Conservation (phyloP, 2,113 vertebrate species). For the Labeo catla region DNA sequence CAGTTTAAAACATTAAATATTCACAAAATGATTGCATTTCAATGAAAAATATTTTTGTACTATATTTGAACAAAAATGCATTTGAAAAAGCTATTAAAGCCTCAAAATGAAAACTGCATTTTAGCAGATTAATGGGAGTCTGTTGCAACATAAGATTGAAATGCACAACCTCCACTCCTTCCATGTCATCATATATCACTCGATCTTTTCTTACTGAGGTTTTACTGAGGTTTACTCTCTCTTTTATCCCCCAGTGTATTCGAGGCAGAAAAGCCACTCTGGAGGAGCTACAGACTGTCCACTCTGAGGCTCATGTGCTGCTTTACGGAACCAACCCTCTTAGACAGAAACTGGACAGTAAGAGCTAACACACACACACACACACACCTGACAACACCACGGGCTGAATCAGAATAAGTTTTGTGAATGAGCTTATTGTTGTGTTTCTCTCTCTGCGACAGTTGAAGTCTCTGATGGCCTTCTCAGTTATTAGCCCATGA, state of each 20-base stretch:
- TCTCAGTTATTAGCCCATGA: constrained; percentile 21
- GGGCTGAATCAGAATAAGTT: not conserved
- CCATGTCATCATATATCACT: not conserved
- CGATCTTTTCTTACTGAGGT: not conserved
- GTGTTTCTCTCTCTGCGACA: constrained; percentile 6
- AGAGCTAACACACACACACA: constrained; percentile 62
- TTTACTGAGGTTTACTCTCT: not conserved
- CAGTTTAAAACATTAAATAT: not conserved
- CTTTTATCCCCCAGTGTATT: constrained; percentile 79
- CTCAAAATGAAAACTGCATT: not conserved
- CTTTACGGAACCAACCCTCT: constrained; percentile 97
- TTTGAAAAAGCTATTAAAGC: not conserved
- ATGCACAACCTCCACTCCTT: not conserved
- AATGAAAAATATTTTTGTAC: not conserved
- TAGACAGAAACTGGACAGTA: constrained; percentile 96
- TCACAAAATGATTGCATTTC: not conserved
- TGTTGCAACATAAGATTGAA: not conserved
- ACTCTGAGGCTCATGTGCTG: constrained; percentile 90
- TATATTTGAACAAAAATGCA: not conserved
- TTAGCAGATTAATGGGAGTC: not conserved
- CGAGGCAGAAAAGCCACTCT: constrained; percentile 93
- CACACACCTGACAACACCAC: not conserved
- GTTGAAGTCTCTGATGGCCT: not conserved
- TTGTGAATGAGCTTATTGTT: constrained; percentile 11
- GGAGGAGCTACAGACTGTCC: constrained; percentile 94